These are phyloP conservation scores for Cryptosula pallasiana DNA, from an alignment of 2,888 invertebrate genomes.

Conservation along the genomic window DNA sequence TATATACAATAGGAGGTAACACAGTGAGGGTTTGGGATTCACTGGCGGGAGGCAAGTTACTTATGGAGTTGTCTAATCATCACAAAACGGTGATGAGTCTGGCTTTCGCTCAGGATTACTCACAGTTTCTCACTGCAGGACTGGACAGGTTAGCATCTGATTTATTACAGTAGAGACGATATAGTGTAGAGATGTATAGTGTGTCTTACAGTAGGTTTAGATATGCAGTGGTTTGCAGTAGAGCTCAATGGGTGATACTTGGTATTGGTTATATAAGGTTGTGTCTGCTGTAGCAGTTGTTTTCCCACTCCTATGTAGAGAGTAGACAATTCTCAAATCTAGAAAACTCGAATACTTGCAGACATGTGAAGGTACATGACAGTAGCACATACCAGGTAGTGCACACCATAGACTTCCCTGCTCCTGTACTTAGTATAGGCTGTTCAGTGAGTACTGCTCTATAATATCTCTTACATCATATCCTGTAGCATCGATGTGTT, in stretches of 20 bases:
- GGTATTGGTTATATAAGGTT: too few species aligned
- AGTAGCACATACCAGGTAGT: slow-evolving; percentile 77
- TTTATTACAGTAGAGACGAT: too few species aligned
- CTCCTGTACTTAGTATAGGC: slow-evolving; percentile 81
- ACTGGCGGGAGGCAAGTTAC: slow-evolving; percentile 70
- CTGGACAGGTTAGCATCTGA: slow-evolving; percentile 67
- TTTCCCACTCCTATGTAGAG: too few species aligned
- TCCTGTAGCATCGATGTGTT: too few species aligned
- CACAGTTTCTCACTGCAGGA: slow-evolving; percentile 78
- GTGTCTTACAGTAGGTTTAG: too few species aligned
- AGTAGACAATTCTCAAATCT: too few species aligned
- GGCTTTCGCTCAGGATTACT: slow-evolving; percentile 73
- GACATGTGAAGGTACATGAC: slow-evolving; percentile 86
- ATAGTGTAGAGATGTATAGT: too few species aligned
- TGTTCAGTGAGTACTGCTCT: slow-evolving; percentile 58
- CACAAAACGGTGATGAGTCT: slow-evolving; percentile 91
- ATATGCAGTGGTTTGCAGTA: too few species aligned
- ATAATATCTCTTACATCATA: too few species aligned
- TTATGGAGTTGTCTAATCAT: slow-evolving; percentile 81
- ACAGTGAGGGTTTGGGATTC: slow-evolving; percentile 91
- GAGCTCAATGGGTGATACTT: too few species aligned
- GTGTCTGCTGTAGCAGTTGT: too few species aligned
- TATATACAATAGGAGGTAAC: slow-evolving; percentile 68
- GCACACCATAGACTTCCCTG: slow-evolving; percentile 83
- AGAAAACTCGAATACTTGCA: slow-evolving; percentile 32